Percentiles rank a stretch among this genome's conserved stretches.
Conservation (phyloP, 2,888 invertebrate species). For the Acanthosoma haemorrhoidale region DNA sequence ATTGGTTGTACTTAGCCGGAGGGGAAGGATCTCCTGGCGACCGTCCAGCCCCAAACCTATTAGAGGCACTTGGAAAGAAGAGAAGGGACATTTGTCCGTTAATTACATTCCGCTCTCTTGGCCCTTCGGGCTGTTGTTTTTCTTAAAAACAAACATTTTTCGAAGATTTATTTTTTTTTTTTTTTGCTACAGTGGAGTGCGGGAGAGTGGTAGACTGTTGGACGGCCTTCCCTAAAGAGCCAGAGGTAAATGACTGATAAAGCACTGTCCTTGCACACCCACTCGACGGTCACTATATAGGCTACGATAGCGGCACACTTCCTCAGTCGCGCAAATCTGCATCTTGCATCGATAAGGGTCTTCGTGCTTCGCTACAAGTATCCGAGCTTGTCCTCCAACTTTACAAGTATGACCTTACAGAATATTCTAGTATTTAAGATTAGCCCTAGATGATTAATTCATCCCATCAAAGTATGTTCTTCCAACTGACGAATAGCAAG, state of each 20-base stretch:
- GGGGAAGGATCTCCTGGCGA: neutral
- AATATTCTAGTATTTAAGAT: too few relatives aligned
- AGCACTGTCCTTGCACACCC: neutral
- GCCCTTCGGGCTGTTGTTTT: too few relatives aligned
- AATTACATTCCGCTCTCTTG: neutral
- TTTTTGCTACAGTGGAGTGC: too few relatives aligned
- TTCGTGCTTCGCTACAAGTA: too few relatives aligned
- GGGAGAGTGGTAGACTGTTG: neutral
- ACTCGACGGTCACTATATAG: neutral
- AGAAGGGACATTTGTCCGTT: neutral
- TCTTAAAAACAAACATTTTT: too few relatives aligned
- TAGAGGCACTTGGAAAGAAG: neutral
- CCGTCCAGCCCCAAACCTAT: neutral
- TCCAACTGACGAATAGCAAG: too few relatives aligned
- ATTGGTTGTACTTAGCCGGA: neutral
- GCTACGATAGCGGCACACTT: neutral
- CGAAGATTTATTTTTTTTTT: too few relatives aligned
- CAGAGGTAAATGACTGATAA: slow-evolving; percentile 2
- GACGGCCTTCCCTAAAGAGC: neutral
- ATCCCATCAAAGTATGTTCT: too few relatives aligned
- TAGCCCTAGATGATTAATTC: too few relatives aligned
- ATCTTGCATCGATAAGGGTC: neutral
- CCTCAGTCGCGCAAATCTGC: neutral
- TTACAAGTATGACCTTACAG: too few relatives aligned
- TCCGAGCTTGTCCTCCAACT: too few relatives aligned